phyloP scores from a whole-genome alignment of 30 jellyfish, hydroid and myxozoan species.

The Hydractinia symbiolongicarpus region DNA sequence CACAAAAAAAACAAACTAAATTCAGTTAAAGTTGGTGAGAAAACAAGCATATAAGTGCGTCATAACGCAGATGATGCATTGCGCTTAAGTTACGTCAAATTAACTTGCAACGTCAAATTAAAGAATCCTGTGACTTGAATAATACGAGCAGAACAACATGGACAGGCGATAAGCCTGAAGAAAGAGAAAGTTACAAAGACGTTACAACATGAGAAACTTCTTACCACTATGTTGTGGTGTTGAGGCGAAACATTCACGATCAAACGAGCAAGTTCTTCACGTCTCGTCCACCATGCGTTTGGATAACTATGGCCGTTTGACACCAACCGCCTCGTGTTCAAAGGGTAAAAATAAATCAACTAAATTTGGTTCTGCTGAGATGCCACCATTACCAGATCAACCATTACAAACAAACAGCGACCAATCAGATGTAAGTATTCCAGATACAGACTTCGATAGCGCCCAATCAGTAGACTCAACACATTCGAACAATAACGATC shows the following conservation, averaged over 20 bases:
- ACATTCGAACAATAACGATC: neutral
- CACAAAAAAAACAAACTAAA: no score
- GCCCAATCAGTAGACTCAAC: neutral
- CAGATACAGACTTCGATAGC: neutral
- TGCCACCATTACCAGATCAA: neutral
- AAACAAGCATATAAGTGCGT: no score
- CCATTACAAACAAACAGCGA: neutral
- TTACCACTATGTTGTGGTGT: neutral
- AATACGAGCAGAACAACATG: no score
- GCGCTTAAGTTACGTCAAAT: no score
- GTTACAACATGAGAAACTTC: neutral
- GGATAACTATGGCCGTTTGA: neutral
- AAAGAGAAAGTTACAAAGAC: no score
- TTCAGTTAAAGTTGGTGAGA: no score
- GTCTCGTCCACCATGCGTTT: neutral
- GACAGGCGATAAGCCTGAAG: no score
- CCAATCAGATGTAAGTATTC: neutral
- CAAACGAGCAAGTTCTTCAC: neutral
- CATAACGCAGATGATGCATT: no score
- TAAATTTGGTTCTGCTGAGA: neutral
- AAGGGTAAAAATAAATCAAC: neutral
- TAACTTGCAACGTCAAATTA: no score
- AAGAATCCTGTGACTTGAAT: no score
- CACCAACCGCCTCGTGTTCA: neutral
- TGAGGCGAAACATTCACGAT: neutral